Conservation (phyloP, 2,797 vertebrate species). For the Anguilla anguilla region DNA sequence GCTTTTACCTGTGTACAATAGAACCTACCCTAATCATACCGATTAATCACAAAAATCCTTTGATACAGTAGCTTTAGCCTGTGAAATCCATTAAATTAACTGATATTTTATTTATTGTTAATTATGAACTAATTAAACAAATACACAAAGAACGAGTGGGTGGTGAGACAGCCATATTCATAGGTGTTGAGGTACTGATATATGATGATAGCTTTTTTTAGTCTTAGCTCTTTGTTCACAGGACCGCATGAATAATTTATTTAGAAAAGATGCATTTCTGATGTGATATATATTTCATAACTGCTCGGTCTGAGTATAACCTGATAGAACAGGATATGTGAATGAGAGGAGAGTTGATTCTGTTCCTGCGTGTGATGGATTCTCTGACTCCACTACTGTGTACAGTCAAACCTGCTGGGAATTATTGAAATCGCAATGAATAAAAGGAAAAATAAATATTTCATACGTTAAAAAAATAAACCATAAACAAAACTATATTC, state of each 20-base stretch:
- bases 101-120: background rate
- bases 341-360: constrained; percentile 21
- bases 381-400: background rate
- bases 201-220: constrained; percentile 41
- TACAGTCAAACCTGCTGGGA: background rate
- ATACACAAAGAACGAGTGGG: background rate
- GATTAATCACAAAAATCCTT: background rate
- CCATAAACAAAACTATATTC: background rate
- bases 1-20: background rate
- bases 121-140: background rate
- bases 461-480: background rate
- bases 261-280: constrained; percentile 47
- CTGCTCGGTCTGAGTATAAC: constrained; percentile 37
- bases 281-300: constrained; percentile 53
- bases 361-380: background rate
- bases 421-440: background rate
- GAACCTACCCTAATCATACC: background rate
- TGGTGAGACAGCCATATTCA: constrained; percentile 32
- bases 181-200: constrained; percentile 23
- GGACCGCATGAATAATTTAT: constrained; percentile 49
- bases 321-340: constrained; percentile 26
- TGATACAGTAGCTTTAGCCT: background rate
- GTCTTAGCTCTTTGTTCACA: constrained; percentile 54
- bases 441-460: background rate
- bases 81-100: constrained; percentile 8